Conservation (phyloP, 2,797 vertebrate species). For the Urophycis tenuis region DNA sequence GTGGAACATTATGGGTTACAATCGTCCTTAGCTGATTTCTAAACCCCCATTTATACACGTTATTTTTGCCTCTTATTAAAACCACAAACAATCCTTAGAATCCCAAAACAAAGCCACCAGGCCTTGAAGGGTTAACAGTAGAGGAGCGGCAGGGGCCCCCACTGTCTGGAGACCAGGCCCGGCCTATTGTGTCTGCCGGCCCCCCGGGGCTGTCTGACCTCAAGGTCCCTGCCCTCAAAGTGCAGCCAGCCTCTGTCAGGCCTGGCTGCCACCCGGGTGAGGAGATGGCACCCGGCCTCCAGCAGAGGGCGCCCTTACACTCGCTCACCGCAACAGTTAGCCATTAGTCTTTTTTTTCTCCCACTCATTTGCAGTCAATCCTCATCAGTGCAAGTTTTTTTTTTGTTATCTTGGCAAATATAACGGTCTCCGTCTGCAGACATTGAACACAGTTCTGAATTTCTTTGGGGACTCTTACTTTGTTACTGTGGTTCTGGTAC, state of each 20-base stretch:
- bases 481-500: too few relatives aligned
- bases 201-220: constrained; percentile 27
- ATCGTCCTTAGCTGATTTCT: background rate
- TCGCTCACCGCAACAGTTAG: too few relatives aligned
- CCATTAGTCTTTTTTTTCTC: too few relatives aligned
- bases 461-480: background rate
- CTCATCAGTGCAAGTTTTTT: background rate
- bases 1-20: background rate
- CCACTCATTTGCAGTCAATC: too few relatives aligned
- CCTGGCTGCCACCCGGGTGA: too few relatives aligned
- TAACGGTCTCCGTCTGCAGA: too few relatives aligned
- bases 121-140: constrained; percentile 31
- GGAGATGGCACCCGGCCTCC: background rate
- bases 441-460: too few relatives aligned
- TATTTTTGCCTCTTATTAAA: constrained; percentile 27
- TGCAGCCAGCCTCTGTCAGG: constrained; percentile 13
- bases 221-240: constrained; percentile 42
- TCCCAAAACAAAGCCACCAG: constrained; percentile 23
- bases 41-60: background rate
- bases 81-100: constrained; percentile 21
- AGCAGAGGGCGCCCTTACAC: background rate
- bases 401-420: too few relatives aligned
- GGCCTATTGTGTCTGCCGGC: constrained; percentile 31
- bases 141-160: background rate
- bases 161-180: constrained; percentile 42